Base-by-base conservation (phyloP, 2,888 invertebrate genomes). In the Thumatha senex region DNA sequence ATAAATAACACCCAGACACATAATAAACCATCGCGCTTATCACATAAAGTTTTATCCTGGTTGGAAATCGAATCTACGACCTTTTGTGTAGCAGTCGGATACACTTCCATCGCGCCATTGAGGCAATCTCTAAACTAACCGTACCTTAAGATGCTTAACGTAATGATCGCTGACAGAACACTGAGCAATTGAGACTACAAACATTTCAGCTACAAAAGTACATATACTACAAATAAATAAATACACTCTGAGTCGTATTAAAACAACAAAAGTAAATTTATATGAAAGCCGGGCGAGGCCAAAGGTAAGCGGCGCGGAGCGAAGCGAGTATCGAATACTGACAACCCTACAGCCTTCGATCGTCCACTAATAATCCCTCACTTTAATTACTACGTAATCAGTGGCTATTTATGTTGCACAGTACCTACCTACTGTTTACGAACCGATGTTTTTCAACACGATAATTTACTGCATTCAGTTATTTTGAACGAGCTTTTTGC, bases 331-430 rank as follows among this genome's bases (percentile, higher is more conserved):
- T 57, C 55, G 51, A 46, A 40, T 36, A 48, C 58, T 48, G 44
- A 31, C 53, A 33, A 41, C 33, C n/a, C 45, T 29, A 46, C 45
- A 58, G 58, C 62, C 54, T 58, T 24, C 18, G 18, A 67, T 67
- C 61, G 45, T 51, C 50, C 61, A 67, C 68, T 72, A 73, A 24
- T 77, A 75, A 76, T 70, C 66, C 71, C 65, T 67, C 72, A 67
- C 68, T 72, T 73, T 77, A 78, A 80, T 80, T 78, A 72, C 68
- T 74, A 73, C 71, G 62, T 75, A 78, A 81, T 78, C 76, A 76
- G 72, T 69, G 71, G 72, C 71, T 74, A 72, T 79, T 76, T 76
- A 70, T 70, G 64, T 59, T 57, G 54, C 53, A 60, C 48, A 48
- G 57, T 54, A 46, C 48, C 48, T 48, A 55, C 10, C 31, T 8